Conservation (phyloP, 2,888 invertebrate species). For the Eupithecia tripunctaria region DNA sequence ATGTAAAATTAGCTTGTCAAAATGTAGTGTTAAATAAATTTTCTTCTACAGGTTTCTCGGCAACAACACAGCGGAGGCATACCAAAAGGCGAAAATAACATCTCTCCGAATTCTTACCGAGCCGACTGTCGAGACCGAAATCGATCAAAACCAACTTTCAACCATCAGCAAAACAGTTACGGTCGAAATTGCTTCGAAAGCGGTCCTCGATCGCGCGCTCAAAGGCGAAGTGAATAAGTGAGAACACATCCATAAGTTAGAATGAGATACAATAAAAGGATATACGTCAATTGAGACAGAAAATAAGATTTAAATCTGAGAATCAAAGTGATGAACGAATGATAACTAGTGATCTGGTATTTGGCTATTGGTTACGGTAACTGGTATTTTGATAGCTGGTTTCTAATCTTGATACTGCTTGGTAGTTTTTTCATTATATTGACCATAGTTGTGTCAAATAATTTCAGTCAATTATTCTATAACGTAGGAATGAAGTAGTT, state of each 20-base stretch:
- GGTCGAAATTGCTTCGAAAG: slow-evolving; percentile 77
- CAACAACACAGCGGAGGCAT: slow-evolving; percentile 94
- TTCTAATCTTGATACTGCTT: background rate
- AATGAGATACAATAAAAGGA: slow-evolving; percentile 1
- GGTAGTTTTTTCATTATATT: background rate
- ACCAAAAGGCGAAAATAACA: slow-evolving; percentile 95
- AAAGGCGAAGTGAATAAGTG: slow-evolving; percentile 69
- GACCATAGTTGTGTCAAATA: background rate
- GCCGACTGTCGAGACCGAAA: slow-evolving; percentile 46
- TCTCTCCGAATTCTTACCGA: slow-evolving; percentile 88
- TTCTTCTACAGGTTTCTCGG: slow-evolving; percentile 88
- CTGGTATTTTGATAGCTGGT: slow-evolving; percentile 1
- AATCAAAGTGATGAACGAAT: background rate
- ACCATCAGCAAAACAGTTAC: slow-evolving; percentile 81
- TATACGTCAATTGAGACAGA: background rate
- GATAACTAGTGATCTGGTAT: slow-evolving; percentile 8
- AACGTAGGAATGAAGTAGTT: background rate
- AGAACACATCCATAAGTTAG: slow-evolving; percentile 17
- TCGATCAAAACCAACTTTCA: slow-evolving; percentile 64
- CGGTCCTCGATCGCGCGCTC: slow-evolving; percentile 70
- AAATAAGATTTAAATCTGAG: slow-evolving; percentile 1
- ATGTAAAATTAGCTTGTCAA: too few relatives aligned
- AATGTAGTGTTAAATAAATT: background rate
- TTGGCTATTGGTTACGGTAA: slow-evolving; percentile 3
- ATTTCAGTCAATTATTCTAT: slow-evolving; percentile 6